Evolutionary conservation across 1,140 invertebrate species (phyloP).

Genomic region (Maniola jurtina): DNA sequence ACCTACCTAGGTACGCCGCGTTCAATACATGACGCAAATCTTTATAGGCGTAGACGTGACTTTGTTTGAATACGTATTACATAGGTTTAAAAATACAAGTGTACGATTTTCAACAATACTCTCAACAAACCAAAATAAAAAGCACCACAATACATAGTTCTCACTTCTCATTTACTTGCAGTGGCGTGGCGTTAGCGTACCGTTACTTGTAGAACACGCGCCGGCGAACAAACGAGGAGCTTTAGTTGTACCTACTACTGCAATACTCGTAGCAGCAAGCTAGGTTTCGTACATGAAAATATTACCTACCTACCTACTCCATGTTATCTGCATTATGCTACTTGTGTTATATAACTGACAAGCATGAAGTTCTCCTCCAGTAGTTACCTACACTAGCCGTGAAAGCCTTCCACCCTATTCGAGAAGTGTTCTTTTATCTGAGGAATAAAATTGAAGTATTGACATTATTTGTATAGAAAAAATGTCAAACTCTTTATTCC

Average conservation of each 20-base stretch:
- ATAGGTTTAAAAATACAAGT: not conserved
- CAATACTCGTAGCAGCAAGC: slow-evolving; percentile 18
- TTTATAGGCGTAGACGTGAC: too few relatives aligned
- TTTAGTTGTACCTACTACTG: slow-evolving; percentile 28
- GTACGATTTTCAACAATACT: not conserved
- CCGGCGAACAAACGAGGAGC: slow-evolving; percentile 18
- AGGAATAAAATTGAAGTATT: too few relatives aligned
- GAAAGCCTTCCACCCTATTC: too few relatives aligned
- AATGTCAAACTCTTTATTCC: too few relatives aligned
- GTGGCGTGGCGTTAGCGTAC: not conserved
- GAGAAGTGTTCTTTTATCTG: too few relatives aligned
- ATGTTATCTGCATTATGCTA: slow-evolving; percentile 20
- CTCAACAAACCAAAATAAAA: not conserved
- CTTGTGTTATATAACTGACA: slow-evolving; percentile 6
- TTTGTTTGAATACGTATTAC: too few relatives aligned
- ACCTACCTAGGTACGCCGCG: too few relatives aligned
- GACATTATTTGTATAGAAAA: too few relatives aligned
- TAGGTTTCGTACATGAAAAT: slow-evolving; percentile 13
- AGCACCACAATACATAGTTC: not conserved
- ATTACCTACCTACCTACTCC: not conserved
- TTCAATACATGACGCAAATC: too few relatives aligned
- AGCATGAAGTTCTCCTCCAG: not conserved
- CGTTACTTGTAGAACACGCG: not conserved
- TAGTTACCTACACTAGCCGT: too few relatives aligned
- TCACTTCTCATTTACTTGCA: not conserved